phyloP scores from a whole-genome alignment of 2,797 vertebrate genomes.

The Mastacembelus armatus region DNA sequence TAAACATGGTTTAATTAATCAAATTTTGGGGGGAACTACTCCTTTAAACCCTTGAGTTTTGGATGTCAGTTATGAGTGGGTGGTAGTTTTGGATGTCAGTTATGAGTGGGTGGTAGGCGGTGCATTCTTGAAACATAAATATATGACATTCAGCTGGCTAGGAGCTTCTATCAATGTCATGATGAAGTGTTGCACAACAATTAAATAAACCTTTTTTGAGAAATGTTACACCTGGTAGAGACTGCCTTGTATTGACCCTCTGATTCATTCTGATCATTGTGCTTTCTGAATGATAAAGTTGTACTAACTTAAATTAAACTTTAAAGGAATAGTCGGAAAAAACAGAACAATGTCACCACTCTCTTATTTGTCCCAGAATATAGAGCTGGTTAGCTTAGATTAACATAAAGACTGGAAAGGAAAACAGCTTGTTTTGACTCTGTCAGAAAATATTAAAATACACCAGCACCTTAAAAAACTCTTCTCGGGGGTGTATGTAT shows the following conservation, averaged over 20 bases:
- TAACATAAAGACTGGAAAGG: no score
- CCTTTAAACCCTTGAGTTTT: conserved; percentile 34
- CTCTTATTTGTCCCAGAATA: neutral
- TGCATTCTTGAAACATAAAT: conserved; percentile 13
- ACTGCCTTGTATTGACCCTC: neutral
- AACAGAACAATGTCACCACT: neutral
- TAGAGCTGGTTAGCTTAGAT: neutral
- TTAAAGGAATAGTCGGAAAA: neutral
- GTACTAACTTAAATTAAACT: neutral
- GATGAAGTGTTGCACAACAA: neutral
- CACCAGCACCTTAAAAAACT: no score
- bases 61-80: no score
- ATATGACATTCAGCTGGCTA: neutral
- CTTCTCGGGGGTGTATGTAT: no score
- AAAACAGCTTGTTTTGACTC: no score
- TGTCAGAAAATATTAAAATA: no score
- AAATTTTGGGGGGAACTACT: neutral
- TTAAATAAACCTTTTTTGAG: neutral
- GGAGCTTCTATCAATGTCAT: neutral
- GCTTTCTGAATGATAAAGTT: neutral
- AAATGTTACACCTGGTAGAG: conserved; percentile 19
- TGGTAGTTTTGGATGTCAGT: conserved; percentile 12
- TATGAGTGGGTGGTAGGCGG: conserved; percentile 17
- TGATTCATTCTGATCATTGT: neutral
- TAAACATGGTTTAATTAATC: conserved; percentile 5